Percentiles rank a stretch among this genome's conserved stretches.
phyloP scores from a whole-genome alignment of 2,797 vertebrate genomes.

The Podargus strigoides region DNA sequence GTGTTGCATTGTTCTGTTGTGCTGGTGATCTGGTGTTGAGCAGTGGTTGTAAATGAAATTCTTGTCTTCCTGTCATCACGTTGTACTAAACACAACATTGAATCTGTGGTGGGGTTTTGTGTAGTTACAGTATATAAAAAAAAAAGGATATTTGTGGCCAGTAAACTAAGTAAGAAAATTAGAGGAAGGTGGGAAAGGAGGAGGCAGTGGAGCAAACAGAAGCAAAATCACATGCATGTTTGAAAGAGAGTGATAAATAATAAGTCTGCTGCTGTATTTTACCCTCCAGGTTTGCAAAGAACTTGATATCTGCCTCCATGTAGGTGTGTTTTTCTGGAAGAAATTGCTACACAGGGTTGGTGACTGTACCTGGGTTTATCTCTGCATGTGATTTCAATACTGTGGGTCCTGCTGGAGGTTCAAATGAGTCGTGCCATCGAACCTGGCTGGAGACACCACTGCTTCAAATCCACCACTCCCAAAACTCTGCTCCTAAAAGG shows the following conservation, averaged over 20 bases:
- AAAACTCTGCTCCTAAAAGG: background rate
- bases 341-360: background rate
- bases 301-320: background rate
- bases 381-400: background rate
- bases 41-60: background rate
- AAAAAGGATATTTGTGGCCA: background rate
- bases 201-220: background rate
- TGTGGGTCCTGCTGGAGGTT: background rate
- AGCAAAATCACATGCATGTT: background rate
- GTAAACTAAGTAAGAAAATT: background rate
- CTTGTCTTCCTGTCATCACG: background rate
- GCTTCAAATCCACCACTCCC: background rate
- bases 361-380: background rate
- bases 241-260: background rate
- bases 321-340: background rate
- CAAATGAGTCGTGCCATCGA: accelerated
- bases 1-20: background rate
- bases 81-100: background rate
- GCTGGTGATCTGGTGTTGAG: background rate
- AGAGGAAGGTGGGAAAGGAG: background rate
- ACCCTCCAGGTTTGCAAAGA: background rate
- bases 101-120: background rate
- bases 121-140: background rate
- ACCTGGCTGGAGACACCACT: background rate
- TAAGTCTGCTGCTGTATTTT: background rate